phyloP scores from a whole-genome alignment of 1,140 invertebrate species.

The Drosophila mayri region DNA sequence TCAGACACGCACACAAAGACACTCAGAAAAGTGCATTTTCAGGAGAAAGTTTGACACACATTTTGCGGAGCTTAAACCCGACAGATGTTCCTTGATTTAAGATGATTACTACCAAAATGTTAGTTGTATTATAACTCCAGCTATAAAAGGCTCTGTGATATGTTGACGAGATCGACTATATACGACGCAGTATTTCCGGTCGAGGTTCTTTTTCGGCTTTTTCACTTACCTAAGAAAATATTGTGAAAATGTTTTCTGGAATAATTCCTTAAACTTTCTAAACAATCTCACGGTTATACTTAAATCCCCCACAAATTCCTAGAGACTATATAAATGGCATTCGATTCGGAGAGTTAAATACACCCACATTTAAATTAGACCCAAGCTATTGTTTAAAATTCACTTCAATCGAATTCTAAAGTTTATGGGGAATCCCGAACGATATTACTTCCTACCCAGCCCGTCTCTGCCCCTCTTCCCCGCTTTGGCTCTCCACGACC shows the following conservation, averaged over 20 bases:
- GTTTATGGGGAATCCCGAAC: conserved; percentile 56
- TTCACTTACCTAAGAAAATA: neutral
- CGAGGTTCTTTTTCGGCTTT: neutral
- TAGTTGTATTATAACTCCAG: neutral
- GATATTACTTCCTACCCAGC: conserved; percentile 22
- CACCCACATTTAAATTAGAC: conserved; percentile 30
- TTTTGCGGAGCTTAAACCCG: neutral
- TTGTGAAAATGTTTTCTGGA: neutral
- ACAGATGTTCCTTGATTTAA: neutral
- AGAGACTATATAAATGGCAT: conserved; percentile 10
- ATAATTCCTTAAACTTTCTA: neutral
- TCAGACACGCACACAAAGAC: neutral
- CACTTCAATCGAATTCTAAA: conserved; percentile 60
- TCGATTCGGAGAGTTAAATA: conserved; percentile 14
- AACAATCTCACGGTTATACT: conserved; percentile 20
- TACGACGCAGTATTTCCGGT: neutral
- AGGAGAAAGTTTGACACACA: conserved; percentile 6
- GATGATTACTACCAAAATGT: neutral
- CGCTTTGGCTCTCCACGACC: neutral
- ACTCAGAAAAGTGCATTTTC: neutral
- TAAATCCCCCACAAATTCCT: conserved; percentile 20
- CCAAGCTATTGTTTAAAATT: conserved; percentile 43
- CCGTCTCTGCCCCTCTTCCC: conserved; percentile 1
- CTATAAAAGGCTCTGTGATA: neutral
- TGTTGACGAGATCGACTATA: neutral